These are phyloP conservation scores for Pachyramphus minor DNA, from an alignment of 2,113 vertebrate genomes.

Conservation along the genomic window DNA sequence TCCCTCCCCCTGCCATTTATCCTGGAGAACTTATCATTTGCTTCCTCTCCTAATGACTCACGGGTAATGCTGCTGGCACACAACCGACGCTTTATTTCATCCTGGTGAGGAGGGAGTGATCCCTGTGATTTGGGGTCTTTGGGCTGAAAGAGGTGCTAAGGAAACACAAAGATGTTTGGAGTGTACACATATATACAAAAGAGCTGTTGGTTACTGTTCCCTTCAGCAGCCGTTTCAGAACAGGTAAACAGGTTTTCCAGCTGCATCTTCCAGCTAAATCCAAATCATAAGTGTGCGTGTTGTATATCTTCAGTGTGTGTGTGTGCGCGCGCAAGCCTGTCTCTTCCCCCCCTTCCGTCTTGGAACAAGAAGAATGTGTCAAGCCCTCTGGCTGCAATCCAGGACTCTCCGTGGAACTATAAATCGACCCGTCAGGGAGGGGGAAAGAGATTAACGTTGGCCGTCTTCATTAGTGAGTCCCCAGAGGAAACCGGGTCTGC, in stretches of 20 bases:
- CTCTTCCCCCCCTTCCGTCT: slow-evolving; percentile 27
- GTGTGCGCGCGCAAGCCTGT: background rate
- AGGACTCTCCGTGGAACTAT: slow-evolving; percentile 80
- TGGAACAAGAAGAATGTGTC: slow-evolving; percentile 76
- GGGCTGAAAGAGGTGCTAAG: slow-evolving; percentile 31
- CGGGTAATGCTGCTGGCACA: slow-evolving; percentile 31
- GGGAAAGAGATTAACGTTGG: slow-evolving; percentile 81
- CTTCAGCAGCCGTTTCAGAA: background rate
- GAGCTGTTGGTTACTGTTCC: background rate
- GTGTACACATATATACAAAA: background rate
- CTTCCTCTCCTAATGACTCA: slow-evolving; percentile 12
- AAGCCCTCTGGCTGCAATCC: slow-evolving; percentile 77
- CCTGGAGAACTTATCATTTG: slow-evolving; percentile 4
- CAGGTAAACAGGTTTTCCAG: slow-evolving; percentile 53
- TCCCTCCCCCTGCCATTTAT: background rate
- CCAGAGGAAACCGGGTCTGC: slow-evolving; percentile 74
- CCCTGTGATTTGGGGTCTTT: slow-evolving; percentile 23
- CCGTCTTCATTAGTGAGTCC: slow-evolving; percentile 82
- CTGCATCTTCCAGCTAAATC: slow-evolving; percentile 23
- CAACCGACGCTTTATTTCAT: slow-evolving; percentile 31
- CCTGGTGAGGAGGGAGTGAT: slow-evolving; percentile 28
- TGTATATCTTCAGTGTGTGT: background rate
- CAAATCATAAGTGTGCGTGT: background rate
- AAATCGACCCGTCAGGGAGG: slow-evolving; percentile 83
- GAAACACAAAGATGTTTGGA: slow-evolving; percentile 18